phyloP scores from a whole-genome alignment of 1,140 invertebrate species.

The Halictus rubicundus region DNA sequence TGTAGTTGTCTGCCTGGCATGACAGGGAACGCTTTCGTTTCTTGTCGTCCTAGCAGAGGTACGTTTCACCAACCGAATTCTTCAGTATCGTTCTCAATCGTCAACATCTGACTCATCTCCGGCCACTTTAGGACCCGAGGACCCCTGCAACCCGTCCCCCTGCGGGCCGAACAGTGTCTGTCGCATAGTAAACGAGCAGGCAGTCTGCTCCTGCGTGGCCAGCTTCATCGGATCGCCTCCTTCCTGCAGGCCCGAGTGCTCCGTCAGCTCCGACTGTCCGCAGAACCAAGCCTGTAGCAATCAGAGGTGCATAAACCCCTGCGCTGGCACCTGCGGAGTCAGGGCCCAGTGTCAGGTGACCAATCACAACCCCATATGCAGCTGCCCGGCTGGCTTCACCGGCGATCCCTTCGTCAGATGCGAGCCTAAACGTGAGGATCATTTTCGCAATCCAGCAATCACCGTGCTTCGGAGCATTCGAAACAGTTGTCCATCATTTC shows the following conservation, averaged over 20 bases:
- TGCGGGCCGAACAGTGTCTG: slow-evolving; percentile 80
- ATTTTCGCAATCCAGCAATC: neutral
- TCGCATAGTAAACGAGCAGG: slow-evolving; percentile 66
- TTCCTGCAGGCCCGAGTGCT: slow-evolving; percentile 86
- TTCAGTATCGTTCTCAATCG: no score
- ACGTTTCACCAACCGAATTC: slow-evolving; percentile 51
- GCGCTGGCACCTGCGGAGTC: slow-evolving; percentile 82
- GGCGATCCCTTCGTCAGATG: slow-evolving; percentile 83
- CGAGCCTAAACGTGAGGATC: slow-evolving; percentile 65
- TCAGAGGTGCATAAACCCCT: slow-evolving; percentile 82
- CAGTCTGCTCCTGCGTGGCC: slow-evolving; percentile 84
- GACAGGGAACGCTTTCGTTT: slow-evolving; percentile 86
- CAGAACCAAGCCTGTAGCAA: slow-evolving; percentile 84
- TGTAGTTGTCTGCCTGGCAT: slow-evolving; percentile 85
- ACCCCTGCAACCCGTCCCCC: slow-evolving; percentile 80
- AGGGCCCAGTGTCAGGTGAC: slow-evolving; percentile 82
- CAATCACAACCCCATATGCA: slow-evolving; percentile 82
- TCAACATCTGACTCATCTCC: slow-evolving; percentile 18
- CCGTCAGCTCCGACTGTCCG: slow-evolving; percentile 85
- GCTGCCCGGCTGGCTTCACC: slow-evolving; percentile 80
- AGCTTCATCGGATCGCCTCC: slow-evolving; percentile 83
- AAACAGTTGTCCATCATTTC: neutral
- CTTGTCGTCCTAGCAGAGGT: slow-evolving; percentile 82
- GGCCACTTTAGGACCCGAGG: slow-evolving; percentile 64
- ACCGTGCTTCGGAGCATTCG: no score